Percentiles rank a stretch among this genome's conserved stretches.
These are phyloP conservation scores for Gymnosoma rotundatum DNA, from an alignment of 2,888 invertebrate species.

Conservation along the genomic window DNA sequence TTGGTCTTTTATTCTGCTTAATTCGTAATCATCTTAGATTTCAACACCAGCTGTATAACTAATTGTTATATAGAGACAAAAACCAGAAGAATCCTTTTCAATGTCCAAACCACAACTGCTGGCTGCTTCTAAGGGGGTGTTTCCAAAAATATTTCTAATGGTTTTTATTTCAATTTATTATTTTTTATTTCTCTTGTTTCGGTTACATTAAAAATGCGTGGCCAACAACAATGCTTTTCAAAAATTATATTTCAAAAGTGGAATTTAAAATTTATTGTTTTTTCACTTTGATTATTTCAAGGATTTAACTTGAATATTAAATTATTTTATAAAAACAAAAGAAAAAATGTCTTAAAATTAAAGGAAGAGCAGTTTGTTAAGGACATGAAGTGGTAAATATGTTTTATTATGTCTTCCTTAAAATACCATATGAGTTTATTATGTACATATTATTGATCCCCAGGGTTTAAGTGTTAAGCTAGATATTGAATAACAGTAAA, in stretches of 20 bases:
- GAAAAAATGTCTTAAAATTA: neutral
- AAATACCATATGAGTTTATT: slow-evolving; percentile 38
- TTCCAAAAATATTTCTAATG: slow-evolving; percentile 23
- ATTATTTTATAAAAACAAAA: slow-evolving; percentile 15
- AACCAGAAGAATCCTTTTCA: slow-evolving; percentile 41
- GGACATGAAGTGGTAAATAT: neutral
- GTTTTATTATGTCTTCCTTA: neutral
- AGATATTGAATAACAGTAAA: slow-evolving; percentile 60
- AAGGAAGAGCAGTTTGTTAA: neutral
- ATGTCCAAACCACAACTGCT: slow-evolving; percentile 33
- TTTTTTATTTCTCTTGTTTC: neutral
- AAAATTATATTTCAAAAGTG: slow-evolving; percentile 3
- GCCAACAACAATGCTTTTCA: slow-evolving; percentile 3
- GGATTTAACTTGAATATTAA: slow-evolving; percentile 9
- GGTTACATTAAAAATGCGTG: neutral
- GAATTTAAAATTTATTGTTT: slow-evolving; percentile 46
- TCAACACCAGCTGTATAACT: slow-evolving; percentile 47
- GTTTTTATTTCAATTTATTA: neutral
- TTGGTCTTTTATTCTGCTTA: slow-evolving; percentile 28
- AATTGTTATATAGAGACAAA: neutral
- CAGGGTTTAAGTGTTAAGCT: slow-evolving; percentile 47
- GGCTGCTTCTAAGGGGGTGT: slow-evolving; percentile 39
- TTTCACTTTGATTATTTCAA: slow-evolving; percentile 32
- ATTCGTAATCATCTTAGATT: slow-evolving; percentile 32
- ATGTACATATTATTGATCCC: slow-evolving; percentile 63